Evolutionary conservation across 2,888 invertebrate genomes (phyloP).

Genomic region (Helleia helle): DNA sequence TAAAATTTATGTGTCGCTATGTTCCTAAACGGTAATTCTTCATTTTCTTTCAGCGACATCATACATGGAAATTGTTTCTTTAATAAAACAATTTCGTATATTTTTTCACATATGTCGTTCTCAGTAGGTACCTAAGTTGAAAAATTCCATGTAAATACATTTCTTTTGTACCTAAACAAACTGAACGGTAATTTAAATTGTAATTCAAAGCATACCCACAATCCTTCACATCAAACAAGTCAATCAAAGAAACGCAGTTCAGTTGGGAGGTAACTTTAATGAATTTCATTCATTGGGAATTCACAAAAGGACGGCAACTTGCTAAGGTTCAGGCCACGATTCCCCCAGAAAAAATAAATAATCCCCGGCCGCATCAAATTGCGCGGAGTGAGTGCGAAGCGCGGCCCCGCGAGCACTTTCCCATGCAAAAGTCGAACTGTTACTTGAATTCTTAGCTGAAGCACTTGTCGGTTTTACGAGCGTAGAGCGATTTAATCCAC

Average conservation of each 20-base stretch:
- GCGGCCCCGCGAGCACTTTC: constrained; percentile 61
- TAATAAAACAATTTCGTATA: too few species aligned
- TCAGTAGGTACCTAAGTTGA: too few species aligned
- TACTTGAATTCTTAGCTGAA: constrained; percentile 71
- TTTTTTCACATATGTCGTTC: too few species aligned
- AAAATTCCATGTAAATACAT: too few species aligned
- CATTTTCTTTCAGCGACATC: constrained; percentile 8
- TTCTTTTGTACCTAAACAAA: too few species aligned
- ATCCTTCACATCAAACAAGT: constrained; percentile 7
- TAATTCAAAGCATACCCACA: constrained; percentile 5
- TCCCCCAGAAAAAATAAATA: constrained; percentile 53
- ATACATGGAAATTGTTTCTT: not conserved
- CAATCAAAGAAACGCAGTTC: constrained; percentile 25
- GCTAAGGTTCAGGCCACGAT: constrained; percentile 43
- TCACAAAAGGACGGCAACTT: constrained; percentile 49
- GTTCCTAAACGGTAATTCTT: constrained; percentile 29
- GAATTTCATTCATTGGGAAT: constrained; percentile 59
- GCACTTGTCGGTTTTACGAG: constrained; percentile 74
- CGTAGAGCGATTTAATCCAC: constrained; percentile 74
- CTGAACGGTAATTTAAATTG: not conserved
- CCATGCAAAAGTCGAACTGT: constrained; percentile 73
- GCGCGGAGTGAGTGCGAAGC: constrained; percentile 53
- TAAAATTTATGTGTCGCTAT: constrained; percentile 33
- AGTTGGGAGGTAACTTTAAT: constrained; percentile 44
- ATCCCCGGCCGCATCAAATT: constrained; percentile 46